Evolutionary conservation across 2,888 invertebrate species (phyloP).

Genomic region (Iphiclides podalirius): DNA sequence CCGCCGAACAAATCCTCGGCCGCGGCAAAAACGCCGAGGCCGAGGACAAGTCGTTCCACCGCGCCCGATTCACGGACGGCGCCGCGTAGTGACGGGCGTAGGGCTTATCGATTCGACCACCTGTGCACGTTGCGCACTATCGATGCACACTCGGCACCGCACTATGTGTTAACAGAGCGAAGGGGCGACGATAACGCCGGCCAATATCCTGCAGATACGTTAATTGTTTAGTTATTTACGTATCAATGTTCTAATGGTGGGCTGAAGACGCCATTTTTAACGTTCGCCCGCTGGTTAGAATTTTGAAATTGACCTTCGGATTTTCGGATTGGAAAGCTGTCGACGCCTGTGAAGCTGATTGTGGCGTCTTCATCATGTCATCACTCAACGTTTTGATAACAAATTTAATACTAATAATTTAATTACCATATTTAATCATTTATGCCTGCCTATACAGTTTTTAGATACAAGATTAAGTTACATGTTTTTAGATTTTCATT

Average conservation of each 20-base stretch:
- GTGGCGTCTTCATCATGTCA: no score
- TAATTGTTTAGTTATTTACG: constrained; percentile 7
- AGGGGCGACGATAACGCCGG: constrained; percentile 3
- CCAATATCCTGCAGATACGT: constrained; percentile 8
- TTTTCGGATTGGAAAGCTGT: no score
- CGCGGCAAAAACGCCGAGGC: constrained; percentile 75
- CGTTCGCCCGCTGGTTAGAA: no score
- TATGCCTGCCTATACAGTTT: no score
- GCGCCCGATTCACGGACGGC: constrained; percentile 72
- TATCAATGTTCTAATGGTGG: not conserved
- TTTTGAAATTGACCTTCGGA: no score
- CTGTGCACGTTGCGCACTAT: constrained; percentile 11
- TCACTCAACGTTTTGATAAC: no score
- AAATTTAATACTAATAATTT: no score
- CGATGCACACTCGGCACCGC: constrained; percentile 11
- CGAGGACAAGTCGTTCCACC: constrained; percentile 75
- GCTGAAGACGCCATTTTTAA: no score
- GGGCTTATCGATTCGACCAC: constrained; percentile 33
- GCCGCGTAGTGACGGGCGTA: constrained; percentile 49
- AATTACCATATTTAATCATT: no score
- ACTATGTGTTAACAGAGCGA: constrained; percentile 12
- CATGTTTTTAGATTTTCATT: no score
- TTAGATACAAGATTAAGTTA: no score
- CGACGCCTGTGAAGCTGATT: no score
- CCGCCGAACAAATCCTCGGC: constrained; percentile 76